A percentile compares a stretch with the other conserved stretches of the same genome.
Evolutionary conservation across 1,140 invertebrate species (phyloP).

Genomic region (roundworm (Caenorhabditis elegans)): WBcel235 BX284603.4:10801001-10801500

Average conservation of each 20-base stretch:
- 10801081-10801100: constrained; percentile 62
- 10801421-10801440: no score
- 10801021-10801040: constrained; percentile 63
- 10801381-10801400: no score
- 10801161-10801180: background rate
- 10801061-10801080: constrained; percentile 61
- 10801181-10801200: background rate
- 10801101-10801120: background rate
- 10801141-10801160: background rate
- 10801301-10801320: background rate
- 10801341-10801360: no score
- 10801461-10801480: no score
- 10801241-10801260: background rate
- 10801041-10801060: constrained; percentile 63
- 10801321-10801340: no score
- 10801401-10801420: no score
- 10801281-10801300: background rate
- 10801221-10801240: background rate
- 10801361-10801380: no score
- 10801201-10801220: background rate
- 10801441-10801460: no score
- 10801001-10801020: constrained; percentile 65
- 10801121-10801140: background rate
- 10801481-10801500: no score
- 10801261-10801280: constrained; percentile 27